These are phyloP conservation scores for Drosophila busckii DNA, from an alignment of 1,140 invertebrate genomes.

Conservation along the genomic window DNA sequence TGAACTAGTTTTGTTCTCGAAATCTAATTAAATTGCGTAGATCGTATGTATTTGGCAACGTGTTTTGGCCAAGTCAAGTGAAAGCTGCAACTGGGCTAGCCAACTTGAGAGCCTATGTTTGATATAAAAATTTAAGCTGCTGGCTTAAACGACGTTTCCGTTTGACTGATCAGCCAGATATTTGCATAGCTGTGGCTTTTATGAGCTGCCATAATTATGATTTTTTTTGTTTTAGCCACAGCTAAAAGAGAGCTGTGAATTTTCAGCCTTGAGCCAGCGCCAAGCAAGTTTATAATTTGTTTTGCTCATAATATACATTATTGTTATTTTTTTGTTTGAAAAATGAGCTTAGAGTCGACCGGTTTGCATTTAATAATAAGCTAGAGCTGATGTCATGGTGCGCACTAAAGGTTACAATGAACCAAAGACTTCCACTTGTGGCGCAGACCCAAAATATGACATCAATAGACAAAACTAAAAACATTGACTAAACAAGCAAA, in stretches of 20 bases:
- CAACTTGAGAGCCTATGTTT: slow-evolving; percentile 29
- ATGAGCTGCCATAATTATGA: no score
- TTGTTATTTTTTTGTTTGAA: slow-evolving; percentile 44
- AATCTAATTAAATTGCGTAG: slow-evolving; percentile 65
- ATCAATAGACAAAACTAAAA: slow-evolving; percentile 33
- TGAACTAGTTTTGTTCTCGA: slow-evolving; percentile 66
- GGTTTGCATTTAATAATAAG: slow-evolving; percentile 57
- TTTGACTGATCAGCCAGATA: no score
- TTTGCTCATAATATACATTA: slow-evolving; percentile 43
- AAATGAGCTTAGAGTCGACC: slow-evolving; percentile 63
- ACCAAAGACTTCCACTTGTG: slow-evolving; percentile 43
- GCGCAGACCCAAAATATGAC: slow-evolving; percentile 40
- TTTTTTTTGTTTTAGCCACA: no score
- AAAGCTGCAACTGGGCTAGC: slow-evolving; percentile 40
- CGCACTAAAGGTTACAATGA: slow-evolving; percentile 31
- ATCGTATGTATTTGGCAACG: slow-evolving; percentile 48
- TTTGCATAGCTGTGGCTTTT: no score
- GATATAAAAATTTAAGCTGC: no score
- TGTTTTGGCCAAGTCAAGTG: slow-evolving; percentile 46
- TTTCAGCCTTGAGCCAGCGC: no score
- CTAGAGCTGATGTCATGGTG: slow-evolving; percentile 67
- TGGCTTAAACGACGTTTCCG: no score
- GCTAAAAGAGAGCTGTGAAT: no score
- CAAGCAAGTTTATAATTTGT: slow-evolving; percentile 18
- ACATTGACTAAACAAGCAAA: slow-evolving; percentile 67